phyloP scores from a whole-genome alignment of 1,140 invertebrate species.

The Aphaenogaster ashmeadi region DNA sequence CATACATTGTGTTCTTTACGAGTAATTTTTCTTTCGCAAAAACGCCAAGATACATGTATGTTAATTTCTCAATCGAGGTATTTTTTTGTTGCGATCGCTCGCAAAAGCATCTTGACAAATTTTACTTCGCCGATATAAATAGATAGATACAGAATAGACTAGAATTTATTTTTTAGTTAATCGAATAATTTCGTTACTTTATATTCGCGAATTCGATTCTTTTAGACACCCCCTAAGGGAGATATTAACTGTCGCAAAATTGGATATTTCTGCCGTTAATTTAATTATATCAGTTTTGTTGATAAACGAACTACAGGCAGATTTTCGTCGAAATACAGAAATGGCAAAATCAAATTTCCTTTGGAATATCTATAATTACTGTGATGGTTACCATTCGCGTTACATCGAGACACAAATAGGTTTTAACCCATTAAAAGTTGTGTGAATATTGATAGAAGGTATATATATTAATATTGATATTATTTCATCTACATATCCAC shows the following conservation, averaged over 20 bases:
- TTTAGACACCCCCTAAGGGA: slow-evolving; percentile 30
- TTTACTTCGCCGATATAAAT: background rate
- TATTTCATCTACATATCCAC: background rate
- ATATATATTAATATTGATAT: slow-evolving; percentile 54
- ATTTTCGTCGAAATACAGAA: slow-evolving; percentile 34
- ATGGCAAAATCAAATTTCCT: slow-evolving; percentile 57
- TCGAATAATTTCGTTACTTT: background rate
- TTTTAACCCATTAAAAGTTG: slow-evolving; percentile 54
- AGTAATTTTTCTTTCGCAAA: background rate
- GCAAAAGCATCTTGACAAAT: background rate
- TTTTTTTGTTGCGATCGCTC: background rate
- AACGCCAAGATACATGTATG: background rate
- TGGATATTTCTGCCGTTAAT: slow-evolving; percentile 53
- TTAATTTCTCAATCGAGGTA: slow-evolving; percentile 11
- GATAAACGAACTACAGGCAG: slow-evolving; percentile 32
- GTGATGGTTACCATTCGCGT: slow-evolving; percentile 30
- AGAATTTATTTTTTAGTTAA: slow-evolving; percentile 1
- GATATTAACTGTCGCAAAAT: slow-evolving; percentile 47
- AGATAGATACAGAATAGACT: background rate
- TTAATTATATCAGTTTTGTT: slow-evolving; percentile 45
- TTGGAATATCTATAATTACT: slow-evolving; percentile 57
- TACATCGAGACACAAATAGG: slow-evolving; percentile 45
- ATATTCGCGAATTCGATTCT: background rate
- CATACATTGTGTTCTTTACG: too few species aligned
- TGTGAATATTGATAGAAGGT: slow-evolving; percentile 37